Conservation (phyloP, 1,140 invertebrate genomes). For the Leptopilina clavipes region DNA sequence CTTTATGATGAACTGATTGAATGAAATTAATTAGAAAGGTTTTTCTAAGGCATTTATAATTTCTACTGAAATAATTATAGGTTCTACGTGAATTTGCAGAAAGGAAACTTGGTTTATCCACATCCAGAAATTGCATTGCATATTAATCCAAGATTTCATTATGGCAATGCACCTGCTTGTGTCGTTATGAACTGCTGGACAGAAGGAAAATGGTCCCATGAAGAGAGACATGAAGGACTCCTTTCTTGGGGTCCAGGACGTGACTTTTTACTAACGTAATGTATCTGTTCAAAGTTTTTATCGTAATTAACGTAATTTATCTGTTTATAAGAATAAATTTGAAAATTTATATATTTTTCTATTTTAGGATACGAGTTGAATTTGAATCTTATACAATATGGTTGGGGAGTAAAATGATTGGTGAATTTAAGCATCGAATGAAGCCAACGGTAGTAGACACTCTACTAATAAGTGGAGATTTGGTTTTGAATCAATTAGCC, state of each 20-base stretch:
- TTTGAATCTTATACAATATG: slow-evolving; percentile 66
- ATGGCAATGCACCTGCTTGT: slow-evolving; percentile 62
- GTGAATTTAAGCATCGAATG: slow-evolving; percentile 68
- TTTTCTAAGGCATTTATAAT: slow-evolving; percentile 20
- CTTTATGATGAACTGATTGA: too few species aligned
- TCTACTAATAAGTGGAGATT: slow-evolving; percentile 68
- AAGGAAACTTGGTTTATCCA: slow-evolving; percentile 78
- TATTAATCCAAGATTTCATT: slow-evolving; percentile 79
- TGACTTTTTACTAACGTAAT: slow-evolving; percentile 70
- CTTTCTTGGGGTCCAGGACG: slow-evolving; percentile 71
- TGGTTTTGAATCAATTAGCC: slow-evolving; percentile 63
- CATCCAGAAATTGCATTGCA: slow-evolving; percentile 79
- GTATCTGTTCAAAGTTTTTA: too few species aligned
- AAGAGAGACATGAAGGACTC: slow-evolving; percentile 69
- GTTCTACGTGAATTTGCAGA: slow-evolving; percentile 82
- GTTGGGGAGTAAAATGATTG: slow-evolving; percentile 68
- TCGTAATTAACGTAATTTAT: slow-evolving; percentile 67
- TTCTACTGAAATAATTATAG: slow-evolving; percentile 56
- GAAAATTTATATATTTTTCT: slow-evolving; percentile 33
- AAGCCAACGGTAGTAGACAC: slow-evolving; percentile 62
- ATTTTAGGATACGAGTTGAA: slow-evolving; percentile 65
- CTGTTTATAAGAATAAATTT: slow-evolving; percentile 25
- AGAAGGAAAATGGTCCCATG: slow-evolving; percentile 69
- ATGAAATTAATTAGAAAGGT: too few species aligned
- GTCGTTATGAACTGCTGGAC: slow-evolving; percentile 73